A percentile compares a stretch with the other conserved stretches of the same genome.
Conservation (phyloP, 2,888 invertebrate genomes). For the Adineta ricciae region DNA sequence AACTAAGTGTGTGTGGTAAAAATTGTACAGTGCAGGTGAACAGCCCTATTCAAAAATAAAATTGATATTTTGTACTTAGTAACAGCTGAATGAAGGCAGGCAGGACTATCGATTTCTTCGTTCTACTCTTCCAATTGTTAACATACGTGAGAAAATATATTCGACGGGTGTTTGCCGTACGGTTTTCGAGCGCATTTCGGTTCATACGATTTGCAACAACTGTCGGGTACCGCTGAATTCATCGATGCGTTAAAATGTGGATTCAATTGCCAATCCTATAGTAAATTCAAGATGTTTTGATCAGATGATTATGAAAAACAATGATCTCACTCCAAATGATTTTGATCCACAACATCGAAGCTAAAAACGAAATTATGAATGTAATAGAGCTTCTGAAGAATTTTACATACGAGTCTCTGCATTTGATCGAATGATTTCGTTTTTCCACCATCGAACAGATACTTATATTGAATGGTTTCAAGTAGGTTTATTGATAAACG, state of each 20-base stretch:
- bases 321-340: background rate
- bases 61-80: too few species aligned
- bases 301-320: background rate
- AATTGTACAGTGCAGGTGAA: background rate
- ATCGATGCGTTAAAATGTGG: background rate
- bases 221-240: background rate
- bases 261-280: background rate
- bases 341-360: slow-evolving; percentile 13
- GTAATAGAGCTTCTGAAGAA: background rate
- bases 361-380: background rate
- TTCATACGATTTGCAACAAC: slow-evolving; percentile 22
- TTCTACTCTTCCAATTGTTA: too few species aligned
- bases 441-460: background rate
- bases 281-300: background rate
- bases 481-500: slow-evolving; percentile 1
- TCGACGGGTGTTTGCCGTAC: slow-evolving; percentile 13
- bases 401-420: background rate
- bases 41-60: background rate
- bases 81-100: too few species aligned
- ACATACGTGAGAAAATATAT: background rate
- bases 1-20: background rate
- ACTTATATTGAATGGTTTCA: background rate
- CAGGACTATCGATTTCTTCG: too few species aligned
- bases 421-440: background rate
- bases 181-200: slow-evolving; percentile 11